Conservation (phyloP, 2,113 vertebrate species). For the Pangasianodon gigas region DNA sequence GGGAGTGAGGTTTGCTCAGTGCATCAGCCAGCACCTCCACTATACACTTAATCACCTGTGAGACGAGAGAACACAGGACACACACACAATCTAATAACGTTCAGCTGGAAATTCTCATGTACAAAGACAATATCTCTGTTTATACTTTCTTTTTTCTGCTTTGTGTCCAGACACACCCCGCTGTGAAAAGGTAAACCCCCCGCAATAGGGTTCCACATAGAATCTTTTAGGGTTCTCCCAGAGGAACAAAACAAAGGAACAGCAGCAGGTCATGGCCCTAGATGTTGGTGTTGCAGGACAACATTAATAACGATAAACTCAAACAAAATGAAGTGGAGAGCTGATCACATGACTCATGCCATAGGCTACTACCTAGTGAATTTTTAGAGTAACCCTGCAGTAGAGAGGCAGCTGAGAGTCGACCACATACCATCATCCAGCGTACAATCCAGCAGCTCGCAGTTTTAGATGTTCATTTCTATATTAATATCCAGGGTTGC, state of each 20-base stretch:
- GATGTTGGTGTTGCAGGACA: not conserved
- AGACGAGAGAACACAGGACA: not conserved
- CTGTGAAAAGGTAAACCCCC: not conserved
- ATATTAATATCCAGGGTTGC: not conserved
- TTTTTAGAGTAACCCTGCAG: too few relatives aligned
- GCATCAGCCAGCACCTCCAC: slow-evolving; percentile 90
- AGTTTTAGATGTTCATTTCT: not conserved
- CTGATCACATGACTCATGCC: not conserved
- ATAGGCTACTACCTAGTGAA: too few relatives aligned
- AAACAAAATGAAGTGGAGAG: not conserved
- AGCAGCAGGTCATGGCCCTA: not conserved
- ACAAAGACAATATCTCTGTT: not conserved
- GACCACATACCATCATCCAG: too few relatives aligned
- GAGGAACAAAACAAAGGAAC: not conserved
- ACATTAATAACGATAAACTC: not conserved
- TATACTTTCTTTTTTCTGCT: not conserved
- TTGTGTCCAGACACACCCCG: not conserved
- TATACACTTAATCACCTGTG: slow-evolving; percentile 92
- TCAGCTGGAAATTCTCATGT: not conserved
- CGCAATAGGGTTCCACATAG: not conserved
- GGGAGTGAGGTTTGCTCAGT: slow-evolving; percentile 81
- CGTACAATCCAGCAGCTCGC: too few relatives aligned
- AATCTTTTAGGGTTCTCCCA: not conserved
- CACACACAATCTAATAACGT: not conserved
- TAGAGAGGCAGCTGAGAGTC: too few relatives aligned